phyloP scores from a whole-genome alignment of 2,113 vertebrate genomes.

The Bubalus kerabau region DNA sequence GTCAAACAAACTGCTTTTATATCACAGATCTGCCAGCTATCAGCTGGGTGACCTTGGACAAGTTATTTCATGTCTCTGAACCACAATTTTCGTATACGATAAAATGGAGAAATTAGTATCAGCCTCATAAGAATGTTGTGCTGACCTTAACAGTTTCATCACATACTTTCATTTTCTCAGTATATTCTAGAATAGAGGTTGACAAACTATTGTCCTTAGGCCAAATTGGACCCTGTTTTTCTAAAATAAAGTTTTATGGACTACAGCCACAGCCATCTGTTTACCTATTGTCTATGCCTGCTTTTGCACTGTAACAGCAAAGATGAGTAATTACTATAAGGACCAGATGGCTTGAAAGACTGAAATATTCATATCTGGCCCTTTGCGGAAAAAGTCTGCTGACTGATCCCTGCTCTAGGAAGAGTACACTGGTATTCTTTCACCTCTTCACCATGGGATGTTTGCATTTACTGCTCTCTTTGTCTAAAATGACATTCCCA shows the following conservation, averaged over 20 bases:
- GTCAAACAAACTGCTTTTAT: background rate
- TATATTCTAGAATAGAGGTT: background rate
- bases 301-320: background rate
- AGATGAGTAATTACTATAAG: background rate
- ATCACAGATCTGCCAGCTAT: background rate
- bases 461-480: background rate
- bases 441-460: background rate
- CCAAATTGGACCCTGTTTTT: background rate
- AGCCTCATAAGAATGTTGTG: background rate
- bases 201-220: background rate
- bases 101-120: background rate
- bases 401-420: background rate
- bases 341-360: background rate
- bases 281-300: background rate
- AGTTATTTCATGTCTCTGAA: background rate
- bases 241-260: background rate
- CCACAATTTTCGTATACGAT: background rate
- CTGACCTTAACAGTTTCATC: background rate
- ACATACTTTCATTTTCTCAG: background rate
- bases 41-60: background rate
- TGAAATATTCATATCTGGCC: background rate
- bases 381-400: background rate
- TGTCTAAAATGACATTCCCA: background rate
- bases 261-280: background rate
- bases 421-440: background rate